Evolutionary conservation across 2,797 vertebrate genomes (phyloP).

Genomic region (Halcyon badia): DNA sequence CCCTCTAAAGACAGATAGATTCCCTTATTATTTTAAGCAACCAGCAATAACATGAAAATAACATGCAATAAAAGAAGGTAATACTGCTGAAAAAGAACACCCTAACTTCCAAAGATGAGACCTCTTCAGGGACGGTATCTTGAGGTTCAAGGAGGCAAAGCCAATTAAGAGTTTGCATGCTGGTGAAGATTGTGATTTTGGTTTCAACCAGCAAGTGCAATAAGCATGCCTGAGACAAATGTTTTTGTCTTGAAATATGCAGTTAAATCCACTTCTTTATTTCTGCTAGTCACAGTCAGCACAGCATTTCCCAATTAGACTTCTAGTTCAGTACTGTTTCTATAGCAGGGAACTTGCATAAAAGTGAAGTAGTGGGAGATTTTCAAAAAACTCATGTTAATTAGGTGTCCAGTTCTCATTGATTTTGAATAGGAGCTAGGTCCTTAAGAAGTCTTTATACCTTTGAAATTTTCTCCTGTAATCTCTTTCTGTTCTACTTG

Average conservation of each 20-base stretch:
- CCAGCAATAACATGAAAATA: background rate
- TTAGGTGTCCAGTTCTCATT: slow-evolving; percentile 36
- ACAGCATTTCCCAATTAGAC: slow-evolving; percentile 16
- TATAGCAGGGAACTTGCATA: background rate
- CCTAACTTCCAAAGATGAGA: background rate
- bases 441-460: background rate
- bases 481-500: background rate
- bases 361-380: background rate
- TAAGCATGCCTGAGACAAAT: background rate
- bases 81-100: background rate
- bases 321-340: background rate
- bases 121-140: background rate
- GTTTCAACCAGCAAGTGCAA: background rate
- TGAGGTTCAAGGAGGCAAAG: background rate
- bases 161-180: background rate
- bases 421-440: slow-evolving; percentile 11
- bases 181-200: background rate
- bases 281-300: background rate
- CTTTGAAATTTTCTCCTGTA: slow-evolving; percentile 48
- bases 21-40: background rate
- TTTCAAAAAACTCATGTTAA: slow-evolving; percentile 40
- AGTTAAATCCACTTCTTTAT: background rate
- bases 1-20: background rate
- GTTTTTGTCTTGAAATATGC: background rate
- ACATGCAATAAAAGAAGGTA: background rate